Percentiles rank a stretch among this genome's conserved stretches.
Evolutionary conservation across 2,113 vertebrate species (phyloP).

Genomic region (Tiliqua scincoides): DNA sequence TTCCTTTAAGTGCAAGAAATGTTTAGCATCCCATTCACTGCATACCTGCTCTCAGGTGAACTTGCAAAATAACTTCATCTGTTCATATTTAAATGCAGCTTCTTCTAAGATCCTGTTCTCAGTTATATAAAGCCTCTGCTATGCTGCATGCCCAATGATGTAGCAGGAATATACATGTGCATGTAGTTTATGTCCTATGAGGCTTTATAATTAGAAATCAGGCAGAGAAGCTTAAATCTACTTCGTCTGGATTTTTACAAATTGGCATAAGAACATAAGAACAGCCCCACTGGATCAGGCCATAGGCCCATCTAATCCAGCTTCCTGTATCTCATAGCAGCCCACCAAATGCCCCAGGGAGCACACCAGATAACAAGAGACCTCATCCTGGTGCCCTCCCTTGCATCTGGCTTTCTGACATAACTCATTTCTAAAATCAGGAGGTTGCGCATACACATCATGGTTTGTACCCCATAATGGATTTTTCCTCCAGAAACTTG

Average conservation of each 20-base stretch:
- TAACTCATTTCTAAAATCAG: no score
- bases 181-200: neutral
- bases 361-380: no score
- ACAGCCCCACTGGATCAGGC: no score
- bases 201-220: neutral
- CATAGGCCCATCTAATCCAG: no score
- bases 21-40: neutral
- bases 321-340: no score
- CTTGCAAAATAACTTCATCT: constrained; percentile 1
- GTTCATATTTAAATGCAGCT: neutral
- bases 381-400: no score
- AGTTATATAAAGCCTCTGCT: neutral
- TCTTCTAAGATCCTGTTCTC: neutral
- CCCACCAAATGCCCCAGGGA: no score
- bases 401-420: no score
- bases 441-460: no score
- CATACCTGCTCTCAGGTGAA: neutral
- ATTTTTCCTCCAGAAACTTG: no score
- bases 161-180: neutral
- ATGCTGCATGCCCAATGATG: neutral
- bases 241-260: neutral
- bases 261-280: neutral
- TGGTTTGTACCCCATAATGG: no score
- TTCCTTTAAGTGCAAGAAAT: constrained; percentile 8
- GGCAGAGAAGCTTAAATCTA: neutral